Evolutionary conservation across 2,113 vertebrate species (phyloP), one percentile per base, ranked within the genome.

Genomic region (Barbus barbus): DNA sequence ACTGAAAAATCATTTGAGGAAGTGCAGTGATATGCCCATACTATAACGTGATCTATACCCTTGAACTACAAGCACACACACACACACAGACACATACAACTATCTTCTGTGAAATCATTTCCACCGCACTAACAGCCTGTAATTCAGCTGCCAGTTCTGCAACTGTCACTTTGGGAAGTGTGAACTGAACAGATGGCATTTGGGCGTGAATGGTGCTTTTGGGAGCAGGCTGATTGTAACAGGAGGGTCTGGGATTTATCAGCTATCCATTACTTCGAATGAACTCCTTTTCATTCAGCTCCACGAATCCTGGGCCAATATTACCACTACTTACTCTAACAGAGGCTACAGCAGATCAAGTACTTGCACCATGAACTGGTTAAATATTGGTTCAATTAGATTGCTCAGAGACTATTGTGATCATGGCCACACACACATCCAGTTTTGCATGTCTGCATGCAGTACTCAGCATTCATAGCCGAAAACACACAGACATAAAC

Each of bases 151-250:
- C 77, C 73, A 48, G 82, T 83, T 85, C 78, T 78, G 83, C 72
- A 78, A 78, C 71, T 65, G 84, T 86, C 78, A 75, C 85, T 84
- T 84, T 75, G 78, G 79, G 63, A 84, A 78, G 72, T 88, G 84
- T 74, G 87, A 88, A 85, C 58, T 84, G 84, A 85, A 82, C 87
- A 88, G 87, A 88, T 88, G 87, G 87, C 85, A 78, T 86, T 86
- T 74, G 76, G 71, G 81, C 41, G 77, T 84, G 78, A 80, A 84
- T 84, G 46, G 84, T 82, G 73, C 51, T 31, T 83, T 61, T 86
- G 81, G 84, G 74, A 82, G 63, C 84, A 83, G 78, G 56, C 78
- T 26, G 53, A 84, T 84, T 88, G 83, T 81, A 73, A 83, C 82
- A 82, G n/a, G 51, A 71, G 72, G 85, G 86, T 83, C 76, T 85